Percentiles rank a stretch among this genome's conserved stretches.
Conservation (phyloP, 2,113 vertebrate genomes). For the Okapia johnstoni region DNA sequence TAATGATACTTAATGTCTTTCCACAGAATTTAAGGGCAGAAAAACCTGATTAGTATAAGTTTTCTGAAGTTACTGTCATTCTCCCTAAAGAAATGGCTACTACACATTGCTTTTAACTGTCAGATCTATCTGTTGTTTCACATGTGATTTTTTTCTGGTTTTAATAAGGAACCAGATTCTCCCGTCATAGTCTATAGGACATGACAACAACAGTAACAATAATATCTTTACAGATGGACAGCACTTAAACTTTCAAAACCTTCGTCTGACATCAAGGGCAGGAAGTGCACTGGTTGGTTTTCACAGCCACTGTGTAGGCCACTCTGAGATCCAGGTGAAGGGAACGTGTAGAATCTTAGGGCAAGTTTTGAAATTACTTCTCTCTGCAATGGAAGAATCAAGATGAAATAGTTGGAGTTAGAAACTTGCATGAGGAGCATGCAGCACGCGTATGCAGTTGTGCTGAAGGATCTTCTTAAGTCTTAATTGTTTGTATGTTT, state of each 20-base stretch:
- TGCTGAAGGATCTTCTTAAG: not conserved
- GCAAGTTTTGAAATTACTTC: not conserved
- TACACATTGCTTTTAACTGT: not conserved
- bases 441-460: fast-evolving
- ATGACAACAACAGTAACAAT: slow-evolving; percentile 5
- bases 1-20: slow-evolving; percentile 53
- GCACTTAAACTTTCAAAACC: slow-evolving; percentile 4
- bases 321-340: not conserved
- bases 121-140: not conserved
- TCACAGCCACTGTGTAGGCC: not conserved
- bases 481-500: not conserved
- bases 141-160: not conserved
- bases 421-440: not conserved
- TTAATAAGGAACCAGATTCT: slow-evolving; percentile 5
- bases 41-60: not conserved
- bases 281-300: not conserved
- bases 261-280: not conserved
- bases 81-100: not conserved
- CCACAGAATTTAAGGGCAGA: slow-evolving; percentile 10
- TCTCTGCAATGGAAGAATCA: not conserved
- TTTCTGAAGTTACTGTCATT: slow-evolving; percentile 12
- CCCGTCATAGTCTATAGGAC: not conserved
- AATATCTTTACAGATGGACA: not conserved
- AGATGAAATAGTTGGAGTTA: not conserved
- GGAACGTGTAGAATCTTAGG: not conserved